Conservation (phyloP, 1,140 invertebrate species). For the Steinernema khuongi region DNA sequence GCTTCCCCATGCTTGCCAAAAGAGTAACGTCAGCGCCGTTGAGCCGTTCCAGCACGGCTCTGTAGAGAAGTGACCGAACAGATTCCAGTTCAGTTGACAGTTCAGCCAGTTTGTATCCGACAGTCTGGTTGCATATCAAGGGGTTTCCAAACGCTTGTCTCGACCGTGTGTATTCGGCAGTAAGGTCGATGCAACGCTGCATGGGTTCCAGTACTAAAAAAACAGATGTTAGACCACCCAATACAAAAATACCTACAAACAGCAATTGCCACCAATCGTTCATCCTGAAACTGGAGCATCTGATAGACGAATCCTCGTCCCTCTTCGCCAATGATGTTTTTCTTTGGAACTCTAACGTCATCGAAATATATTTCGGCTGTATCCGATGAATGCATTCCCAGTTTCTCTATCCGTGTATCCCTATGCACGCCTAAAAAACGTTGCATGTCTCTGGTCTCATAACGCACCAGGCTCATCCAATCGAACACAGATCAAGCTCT, state of each 20-base stretch:
- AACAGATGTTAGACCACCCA: constrained; percentile 3
- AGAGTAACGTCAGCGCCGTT: constrained; percentile 64
- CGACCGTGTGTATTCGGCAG: constrained; percentile 63
- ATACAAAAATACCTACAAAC: constrained; percentile 50
- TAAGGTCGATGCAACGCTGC: constrained; percentile 61
- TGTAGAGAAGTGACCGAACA: constrained; percentile 62
- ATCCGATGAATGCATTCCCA: constrained; percentile 65
- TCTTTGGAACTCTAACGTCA: constrained; percentile 62
- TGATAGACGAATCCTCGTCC: constrained; percentile 66
- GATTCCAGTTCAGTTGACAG: constrained; percentile 64
- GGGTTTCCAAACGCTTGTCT: constrained; percentile 63
- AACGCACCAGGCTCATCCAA: constrained; percentile 63
- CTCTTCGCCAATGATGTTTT: constrained; percentile 66
- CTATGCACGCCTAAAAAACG: constrained; percentile 50
- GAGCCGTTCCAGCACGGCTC: constrained; percentile 61
- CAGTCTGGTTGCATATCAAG: constrained; percentile 63
- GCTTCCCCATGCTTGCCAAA: constrained; percentile 66
- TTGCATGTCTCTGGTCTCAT: constrained; percentile 29
- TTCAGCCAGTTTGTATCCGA: constrained; percentile 65
- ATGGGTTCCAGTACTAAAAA: constrained; percentile 60
- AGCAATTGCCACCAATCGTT: constrained; percentile 62
- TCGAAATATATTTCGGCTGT: constrained; percentile 67
- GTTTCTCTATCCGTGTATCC: constrained; percentile 63
- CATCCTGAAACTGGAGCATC: constrained; percentile 67
- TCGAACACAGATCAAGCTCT: constrained; percentile 66